Evolutionary conservation across 1,140 invertebrate genomes (phyloP).

Genomic region (Tetramorium simillimum): DNA sequence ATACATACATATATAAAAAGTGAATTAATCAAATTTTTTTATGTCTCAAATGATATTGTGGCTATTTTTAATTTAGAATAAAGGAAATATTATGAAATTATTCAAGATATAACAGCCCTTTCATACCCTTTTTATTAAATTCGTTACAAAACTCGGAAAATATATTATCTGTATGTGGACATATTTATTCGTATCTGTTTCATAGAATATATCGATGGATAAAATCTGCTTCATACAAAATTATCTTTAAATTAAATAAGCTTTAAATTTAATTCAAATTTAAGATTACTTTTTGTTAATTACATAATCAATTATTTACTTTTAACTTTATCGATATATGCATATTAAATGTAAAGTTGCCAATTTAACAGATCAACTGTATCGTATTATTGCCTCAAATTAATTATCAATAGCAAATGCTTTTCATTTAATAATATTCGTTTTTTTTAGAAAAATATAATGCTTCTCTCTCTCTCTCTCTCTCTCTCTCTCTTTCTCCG

Average conservation of each 20-base stretch:
- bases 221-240: background rate
- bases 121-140: background rate
- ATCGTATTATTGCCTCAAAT: background rate
- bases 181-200: background rate
- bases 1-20: too few relatives aligned
- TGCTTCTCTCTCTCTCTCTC: background rate
- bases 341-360: background rate
- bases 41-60: background rate
- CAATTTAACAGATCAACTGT: background rate
- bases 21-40: background rate
- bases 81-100: background rate
- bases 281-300: background rate
- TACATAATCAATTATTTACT: background rate
- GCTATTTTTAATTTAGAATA: background rate
- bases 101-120: background rate
- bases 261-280: conserved; percentile 10
- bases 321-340: background rate
- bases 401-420: background rate
- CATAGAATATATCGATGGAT: background rate
- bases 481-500: background rate
- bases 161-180: background rate
- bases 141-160: background rate
- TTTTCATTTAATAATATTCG: background rate
- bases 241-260: background rate
- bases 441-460: conserved; percentile 71